These are phyloP conservation scores for Monopis laevigella DNA, from an alignment of 2,888 invertebrate genomes.

Conservation along the genomic window DNA sequence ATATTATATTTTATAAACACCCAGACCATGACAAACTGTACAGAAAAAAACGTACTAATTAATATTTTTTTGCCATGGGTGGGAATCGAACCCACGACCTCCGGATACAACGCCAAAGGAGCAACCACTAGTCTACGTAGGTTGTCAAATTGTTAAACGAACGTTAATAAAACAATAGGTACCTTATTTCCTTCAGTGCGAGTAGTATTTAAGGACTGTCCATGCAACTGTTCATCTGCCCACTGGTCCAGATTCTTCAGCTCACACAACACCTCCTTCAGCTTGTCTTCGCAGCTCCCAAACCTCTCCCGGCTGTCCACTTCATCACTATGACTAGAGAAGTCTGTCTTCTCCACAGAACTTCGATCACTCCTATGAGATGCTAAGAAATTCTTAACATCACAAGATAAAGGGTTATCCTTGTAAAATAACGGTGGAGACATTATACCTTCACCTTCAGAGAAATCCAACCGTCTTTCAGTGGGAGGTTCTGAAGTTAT, in stretches of 20 bases:
- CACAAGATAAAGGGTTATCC: constrained; percentile 42
- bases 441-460: constrained; percentile 30
- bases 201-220: constrained; percentile 32
- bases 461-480: constrained; percentile 48
- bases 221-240: constrained; percentile 50
- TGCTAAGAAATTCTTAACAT: constrained; percentile 37
- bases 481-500: constrained; percentile 27
- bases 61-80: too few species aligned
- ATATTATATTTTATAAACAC: too few species aligned
- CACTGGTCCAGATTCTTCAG: constrained; percentile 49
- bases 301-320: constrained; percentile 26
- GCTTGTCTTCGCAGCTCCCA: constrained; percentile 36
- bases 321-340: constrained; percentile 32
- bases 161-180: constrained; percentile 11
- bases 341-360: constrained; percentile 31
- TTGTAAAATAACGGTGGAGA: constrained; percentile 39
- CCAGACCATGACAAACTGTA: too few species aligned
- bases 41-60: too few species aligned
- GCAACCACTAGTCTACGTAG: too few species aligned
- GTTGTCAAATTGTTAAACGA: too few species aligned
- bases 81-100: too few species aligned
- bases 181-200: constrained; percentile 53
- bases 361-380: constrained; percentile 27
- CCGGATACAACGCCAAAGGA: too few species aligned
- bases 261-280: constrained; percentile 55